Evolutionary conservation across 2,888 invertebrate genomes (phyloP).

Genomic region (Aporophyla nigra): DNA sequence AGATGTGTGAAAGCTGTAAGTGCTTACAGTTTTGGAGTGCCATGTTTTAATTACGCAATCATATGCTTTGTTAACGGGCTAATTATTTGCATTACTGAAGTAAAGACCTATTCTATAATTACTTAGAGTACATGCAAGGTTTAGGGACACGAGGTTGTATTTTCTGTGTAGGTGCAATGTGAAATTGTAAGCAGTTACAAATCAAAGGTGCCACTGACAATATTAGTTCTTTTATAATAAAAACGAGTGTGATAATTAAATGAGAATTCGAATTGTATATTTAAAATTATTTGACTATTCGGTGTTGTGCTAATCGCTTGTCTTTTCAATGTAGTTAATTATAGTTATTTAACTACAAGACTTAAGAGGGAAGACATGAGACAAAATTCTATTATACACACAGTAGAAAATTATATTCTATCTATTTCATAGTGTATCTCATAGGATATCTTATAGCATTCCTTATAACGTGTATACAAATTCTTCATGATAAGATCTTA

Average conservation of each 20-base stretch:
- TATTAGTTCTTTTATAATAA: constrained; percentile 81
- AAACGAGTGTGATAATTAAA: constrained; percentile 68
- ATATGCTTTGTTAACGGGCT: constrained; percentile 33
- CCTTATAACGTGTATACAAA: constrained; percentile 59
- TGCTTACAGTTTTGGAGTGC: constrained; percentile 62
- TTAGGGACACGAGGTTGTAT: constrained; percentile 54
- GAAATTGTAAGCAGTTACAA: constrained; percentile 73
- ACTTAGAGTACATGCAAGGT: constrained; percentile 48
- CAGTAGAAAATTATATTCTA: constrained; percentile 65
- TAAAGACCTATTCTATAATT: constrained; percentile 44
- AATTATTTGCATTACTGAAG: constrained; percentile 45
- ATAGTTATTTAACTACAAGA: constrained; percentile 66
- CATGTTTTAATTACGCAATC: constrained; percentile 20
- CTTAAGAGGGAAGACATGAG: constrained; percentile 66
- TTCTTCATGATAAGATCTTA: constrained; percentile 54
- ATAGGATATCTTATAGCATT: constrained; percentile 62
- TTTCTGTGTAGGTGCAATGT: constrained; percentile 60
- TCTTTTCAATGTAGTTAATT: constrained; percentile 66
- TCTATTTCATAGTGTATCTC: constrained; percentile 66
- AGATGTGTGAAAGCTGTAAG: constrained; percentile 51
- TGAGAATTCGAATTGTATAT: constrained; percentile 65
- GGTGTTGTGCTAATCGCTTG: constrained; percentile 69
- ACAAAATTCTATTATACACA: constrained; percentile 68
- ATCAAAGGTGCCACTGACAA: constrained; percentile 86
- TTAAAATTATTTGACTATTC: constrained; percentile 66